Conservation (phyloP, 2,797 vertebrate genomes). For the Pangasius sanitwongsei region DNA sequence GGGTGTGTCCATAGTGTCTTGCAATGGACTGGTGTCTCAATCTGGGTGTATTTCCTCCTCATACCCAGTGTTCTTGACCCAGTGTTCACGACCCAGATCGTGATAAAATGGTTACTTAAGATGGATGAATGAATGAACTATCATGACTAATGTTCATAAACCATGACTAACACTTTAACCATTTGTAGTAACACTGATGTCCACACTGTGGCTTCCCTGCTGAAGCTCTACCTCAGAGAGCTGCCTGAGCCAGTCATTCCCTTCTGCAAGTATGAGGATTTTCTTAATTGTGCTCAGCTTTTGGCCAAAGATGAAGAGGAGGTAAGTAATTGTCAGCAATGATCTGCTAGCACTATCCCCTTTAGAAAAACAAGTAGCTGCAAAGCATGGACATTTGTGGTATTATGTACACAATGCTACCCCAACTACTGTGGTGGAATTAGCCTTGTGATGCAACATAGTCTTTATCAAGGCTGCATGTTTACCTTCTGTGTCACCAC, state of each 20-base stretch:
- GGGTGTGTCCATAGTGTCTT: not conserved
- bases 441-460: not conserved
- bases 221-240: conserved; percentile 94
- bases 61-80: not conserved
- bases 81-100: not conserved
- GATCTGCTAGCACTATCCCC: not conserved
- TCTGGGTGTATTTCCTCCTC: not conserved
- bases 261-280: conserved; percentile 94
- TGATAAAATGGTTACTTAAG: not conserved
- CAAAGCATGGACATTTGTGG: not conserved
- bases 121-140: not conserved
- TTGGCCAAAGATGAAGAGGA: conserved; percentile 93
- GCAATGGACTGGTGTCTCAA: not conserved
- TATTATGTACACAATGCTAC: not conserved
- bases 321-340: conserved; percentile 69
- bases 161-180: conserved; percentile 14
- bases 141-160: not conserved
- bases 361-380: not conserved
- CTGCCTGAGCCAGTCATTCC: conserved; percentile 94
- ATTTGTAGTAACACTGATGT: conserved; percentile 88
- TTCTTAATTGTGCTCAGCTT: conserved; percentile 91
- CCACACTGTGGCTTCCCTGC: conserved; percentile 94
- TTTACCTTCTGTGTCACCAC: not conserved
- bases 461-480: not conserved
- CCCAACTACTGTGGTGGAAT: not conserved